Conservation (phyloP, 2,113 vertebrate genomes). For the Scophthalmus maximus region DNA sequence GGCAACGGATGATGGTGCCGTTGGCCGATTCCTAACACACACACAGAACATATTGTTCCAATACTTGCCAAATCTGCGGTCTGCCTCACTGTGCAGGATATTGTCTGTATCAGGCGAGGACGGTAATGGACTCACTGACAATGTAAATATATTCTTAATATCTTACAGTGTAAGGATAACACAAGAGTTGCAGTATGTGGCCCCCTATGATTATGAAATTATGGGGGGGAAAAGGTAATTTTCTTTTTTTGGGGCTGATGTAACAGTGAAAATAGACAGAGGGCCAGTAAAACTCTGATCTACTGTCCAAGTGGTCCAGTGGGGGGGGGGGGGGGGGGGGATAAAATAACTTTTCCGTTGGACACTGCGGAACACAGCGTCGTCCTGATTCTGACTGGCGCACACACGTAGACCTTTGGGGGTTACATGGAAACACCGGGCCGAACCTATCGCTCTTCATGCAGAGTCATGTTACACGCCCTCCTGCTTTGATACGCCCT, state of each 20-base stretch:
- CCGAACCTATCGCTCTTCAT: constrained; percentile 43
- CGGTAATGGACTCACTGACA: not conserved
- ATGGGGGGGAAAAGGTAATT: not conserved
- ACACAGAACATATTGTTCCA: too few species aligned
- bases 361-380: not conserved
- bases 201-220: not conserved
- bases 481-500: constrained; percentile 70
- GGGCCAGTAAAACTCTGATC: not conserved
- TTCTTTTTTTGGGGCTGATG: not conserved
- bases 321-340: too few species aligned
- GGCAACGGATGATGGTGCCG: too few species aligned
- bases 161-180: not conserved
- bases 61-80: too few species aligned
- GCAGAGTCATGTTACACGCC: constrained; percentile 69
- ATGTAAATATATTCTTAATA: not conserved
- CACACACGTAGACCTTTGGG: constrained; percentile 9
- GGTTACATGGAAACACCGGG: constrained; percentile 24
- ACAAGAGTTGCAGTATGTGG: not conserved
- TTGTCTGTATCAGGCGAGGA: too few species aligned
- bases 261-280: not conserved
- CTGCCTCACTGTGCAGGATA: too few species aligned
- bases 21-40: too few species aligned
- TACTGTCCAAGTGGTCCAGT: not conserved
- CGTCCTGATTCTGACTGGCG: constrained; percentile 13
- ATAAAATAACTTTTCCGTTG: not conserved